Evolutionary conservation across 2,888 invertebrate genomes (phyloP).

Genomic region (Watsonalla cultraria): DNA sequence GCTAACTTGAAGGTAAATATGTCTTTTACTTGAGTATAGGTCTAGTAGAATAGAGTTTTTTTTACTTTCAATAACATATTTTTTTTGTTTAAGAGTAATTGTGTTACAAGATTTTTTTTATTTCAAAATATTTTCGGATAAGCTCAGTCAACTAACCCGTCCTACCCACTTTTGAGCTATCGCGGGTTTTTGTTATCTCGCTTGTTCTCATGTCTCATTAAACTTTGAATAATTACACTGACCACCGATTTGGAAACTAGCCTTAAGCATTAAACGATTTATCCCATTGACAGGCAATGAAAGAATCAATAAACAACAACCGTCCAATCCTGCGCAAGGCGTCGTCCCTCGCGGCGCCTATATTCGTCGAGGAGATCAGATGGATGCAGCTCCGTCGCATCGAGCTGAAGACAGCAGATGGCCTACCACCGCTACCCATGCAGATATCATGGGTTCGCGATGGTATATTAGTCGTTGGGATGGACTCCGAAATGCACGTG

Average conservation of each 20-base stretch:
- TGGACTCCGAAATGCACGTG: slow-evolving; percentile 99
- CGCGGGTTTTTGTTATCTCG: no score
- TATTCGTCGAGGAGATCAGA: slow-evolving; percentile 94
- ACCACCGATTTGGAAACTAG: no score
- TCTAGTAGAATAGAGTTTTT: no score
- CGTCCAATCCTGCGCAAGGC: slow-evolving; percentile 93
- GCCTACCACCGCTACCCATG: slow-evolving; percentile 97
- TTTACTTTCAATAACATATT: neutral
- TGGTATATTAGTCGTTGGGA: slow-evolving; percentile 98
- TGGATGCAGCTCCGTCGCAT: slow-evolving; percentile 98
- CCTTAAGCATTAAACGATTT: neutral
- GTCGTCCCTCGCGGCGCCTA: slow-evolving; percentile 92
- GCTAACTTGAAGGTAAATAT: slow-evolving; percentile 87
- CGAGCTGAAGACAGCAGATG: slow-evolving; percentile 95
- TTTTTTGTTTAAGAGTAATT: no score
- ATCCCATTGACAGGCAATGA: slow-evolving; percentile 81
- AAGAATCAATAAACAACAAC: slow-evolving; percentile 90
- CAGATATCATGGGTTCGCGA: slow-evolving; percentile 99
- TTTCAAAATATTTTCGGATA: no score
- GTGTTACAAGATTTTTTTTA: no score
- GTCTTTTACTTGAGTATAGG: no score
- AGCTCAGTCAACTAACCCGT: no score
- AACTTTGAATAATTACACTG: no score
- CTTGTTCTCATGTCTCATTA: no score
- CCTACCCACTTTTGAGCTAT: no score